These are phyloP conservation scores for Corythaixoides concolor DNA, from an alignment of 2,113 vertebrate genomes.

Conservation along the genomic window DNA sequence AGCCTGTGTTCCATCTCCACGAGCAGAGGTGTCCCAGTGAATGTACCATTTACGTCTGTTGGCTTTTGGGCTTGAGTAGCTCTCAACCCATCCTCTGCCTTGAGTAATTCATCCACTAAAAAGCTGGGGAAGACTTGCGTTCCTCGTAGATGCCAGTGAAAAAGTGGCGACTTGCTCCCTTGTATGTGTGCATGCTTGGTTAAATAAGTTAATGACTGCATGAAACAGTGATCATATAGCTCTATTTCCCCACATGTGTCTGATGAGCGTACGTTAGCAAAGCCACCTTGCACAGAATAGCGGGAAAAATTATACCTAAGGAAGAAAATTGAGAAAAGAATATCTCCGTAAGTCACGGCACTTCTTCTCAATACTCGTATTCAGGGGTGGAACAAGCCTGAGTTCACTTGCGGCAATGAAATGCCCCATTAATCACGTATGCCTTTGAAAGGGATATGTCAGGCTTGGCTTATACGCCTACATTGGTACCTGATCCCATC, in stretches of 20 bases:
- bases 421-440: constrained; percentile 71
- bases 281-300: not conserved
- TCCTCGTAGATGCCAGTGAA: not conserved
- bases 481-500: constrained; percentile 62
- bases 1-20: rapidly evolving
- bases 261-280: not conserved
- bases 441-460: constrained; percentile 71
- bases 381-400: constrained; percentile 60
- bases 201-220: not conserved
- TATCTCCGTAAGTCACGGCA: not conserved
- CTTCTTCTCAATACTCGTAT: constrained; percentile 38
- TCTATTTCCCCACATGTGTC: not conserved
- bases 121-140: not conserved
- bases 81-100: not conserved
- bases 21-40: rapidly evolving
- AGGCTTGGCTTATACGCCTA: constrained; percentile 67
- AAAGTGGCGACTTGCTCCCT: not conserved
- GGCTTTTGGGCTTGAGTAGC: not conserved
- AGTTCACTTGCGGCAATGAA: constrained; percentile 70
- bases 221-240: not conserved
- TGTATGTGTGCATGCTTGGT: not conserved
- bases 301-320: not conserved
- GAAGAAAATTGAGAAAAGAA: not conserved
- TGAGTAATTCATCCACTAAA: not conserved
- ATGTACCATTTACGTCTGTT: not conserved